These are phyloP conservation scores for Nansenia antarctica DNA, from an alignment of 2,113 vertebrate genomes.

Conservation along the genomic window DNA sequence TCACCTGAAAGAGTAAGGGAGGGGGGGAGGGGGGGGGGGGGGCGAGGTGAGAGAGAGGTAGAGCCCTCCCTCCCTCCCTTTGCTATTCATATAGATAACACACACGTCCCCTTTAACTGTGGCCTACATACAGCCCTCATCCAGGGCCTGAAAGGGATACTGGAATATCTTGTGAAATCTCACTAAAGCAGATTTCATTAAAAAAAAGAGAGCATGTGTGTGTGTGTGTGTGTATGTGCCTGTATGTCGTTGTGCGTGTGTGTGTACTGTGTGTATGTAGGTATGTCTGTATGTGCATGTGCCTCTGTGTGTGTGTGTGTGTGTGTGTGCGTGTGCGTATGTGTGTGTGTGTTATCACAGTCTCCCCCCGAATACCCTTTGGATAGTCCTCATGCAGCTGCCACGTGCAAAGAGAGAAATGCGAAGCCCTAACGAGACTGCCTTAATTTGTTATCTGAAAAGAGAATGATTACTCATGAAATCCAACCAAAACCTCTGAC, in stretches of 20 bases:
- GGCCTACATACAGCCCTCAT: slow-evolving; percentile 44
- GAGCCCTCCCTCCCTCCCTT: slow-evolving; percentile 1
- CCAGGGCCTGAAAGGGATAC: slow-evolving; percentile 38
- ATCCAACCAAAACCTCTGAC: slow-evolving; percentile 66
- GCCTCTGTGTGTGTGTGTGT: not conserved
- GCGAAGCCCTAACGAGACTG: slow-evolving; percentile 60
- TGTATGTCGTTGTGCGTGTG: slow-evolving; percentile 8
- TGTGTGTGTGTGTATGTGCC: not conserved
- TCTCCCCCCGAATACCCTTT: slow-evolving; percentile 65
- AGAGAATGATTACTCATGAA: slow-evolving; percentile 73
- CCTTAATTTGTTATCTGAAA: slow-evolving; percentile 71
- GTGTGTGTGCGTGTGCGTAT: slow-evolving; percentile 17
- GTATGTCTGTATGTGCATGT: not conserved
- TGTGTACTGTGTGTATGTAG: slow-evolving; percentile 8
- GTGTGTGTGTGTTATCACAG: slow-evolving; percentile 57
- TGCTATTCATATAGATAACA: slow-evolving; percentile 36
- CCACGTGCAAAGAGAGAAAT: slow-evolving; percentile 55
- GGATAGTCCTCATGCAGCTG: slow-evolving; percentile 55
- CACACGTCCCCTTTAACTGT: slow-evolving; percentile 25
- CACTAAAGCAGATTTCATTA: slow-evolving; percentile 21
- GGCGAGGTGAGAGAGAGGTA: not conserved
- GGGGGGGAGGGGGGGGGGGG: slow-evolving; percentile 11
- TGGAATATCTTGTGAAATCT: slow-evolving; percentile 14
- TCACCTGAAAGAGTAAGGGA: slow-evolving; percentile 38
- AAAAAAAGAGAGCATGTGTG: too few relatives aligned